phyloP scores from a whole-genome alignment of 2,888 invertebrate species.

The Polydrusus pterygomalis region DNA sequence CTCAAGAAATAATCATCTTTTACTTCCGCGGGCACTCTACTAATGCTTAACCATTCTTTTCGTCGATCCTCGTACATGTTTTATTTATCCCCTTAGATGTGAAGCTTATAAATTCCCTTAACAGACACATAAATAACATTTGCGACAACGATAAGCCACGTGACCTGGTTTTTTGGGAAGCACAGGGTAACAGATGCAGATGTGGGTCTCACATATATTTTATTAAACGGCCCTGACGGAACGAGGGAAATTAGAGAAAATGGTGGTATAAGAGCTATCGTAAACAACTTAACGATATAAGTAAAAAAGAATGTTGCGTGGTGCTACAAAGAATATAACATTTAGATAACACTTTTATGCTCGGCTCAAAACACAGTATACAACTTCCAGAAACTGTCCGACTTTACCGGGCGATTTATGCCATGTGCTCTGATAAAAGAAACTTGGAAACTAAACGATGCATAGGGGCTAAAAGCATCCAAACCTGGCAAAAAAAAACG shows the following conservation, averaged over 20 bases:
- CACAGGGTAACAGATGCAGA: conserved; percentile 47
- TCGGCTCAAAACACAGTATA: no score
- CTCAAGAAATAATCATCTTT: no score
- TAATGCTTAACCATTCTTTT: not conserved
- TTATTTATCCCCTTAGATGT: conserved; percentile 53
- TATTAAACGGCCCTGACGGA: conserved; percentile 40
- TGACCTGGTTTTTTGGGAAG: conserved; percentile 42
- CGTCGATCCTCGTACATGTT: conserved; percentile 13
- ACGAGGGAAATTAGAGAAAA: conserved; percentile 44
- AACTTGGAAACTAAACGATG: no score
- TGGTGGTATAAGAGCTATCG: conserved; percentile 26
- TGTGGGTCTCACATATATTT: conserved; percentile 49
- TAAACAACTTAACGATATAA: conserved; percentile 33
- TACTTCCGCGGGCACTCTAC: no score
- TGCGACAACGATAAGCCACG: conserved; percentile 51
- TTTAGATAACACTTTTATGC: not conserved
- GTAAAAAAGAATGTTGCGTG: conserved; percentile 5
- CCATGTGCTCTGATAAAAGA: no score
- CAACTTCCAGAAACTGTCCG: no score
- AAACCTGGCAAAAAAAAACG: no score
- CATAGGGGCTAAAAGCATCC: no score
- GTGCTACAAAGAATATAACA: not conserved
- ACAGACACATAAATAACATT: conserved; percentile 50
- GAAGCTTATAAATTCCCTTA: conserved; percentile 53
- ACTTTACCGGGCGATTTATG: no score